Evolutionary conservation across 2,888 invertebrate species (phyloP).

Genomic region (Notodonta ziczac): DNA sequence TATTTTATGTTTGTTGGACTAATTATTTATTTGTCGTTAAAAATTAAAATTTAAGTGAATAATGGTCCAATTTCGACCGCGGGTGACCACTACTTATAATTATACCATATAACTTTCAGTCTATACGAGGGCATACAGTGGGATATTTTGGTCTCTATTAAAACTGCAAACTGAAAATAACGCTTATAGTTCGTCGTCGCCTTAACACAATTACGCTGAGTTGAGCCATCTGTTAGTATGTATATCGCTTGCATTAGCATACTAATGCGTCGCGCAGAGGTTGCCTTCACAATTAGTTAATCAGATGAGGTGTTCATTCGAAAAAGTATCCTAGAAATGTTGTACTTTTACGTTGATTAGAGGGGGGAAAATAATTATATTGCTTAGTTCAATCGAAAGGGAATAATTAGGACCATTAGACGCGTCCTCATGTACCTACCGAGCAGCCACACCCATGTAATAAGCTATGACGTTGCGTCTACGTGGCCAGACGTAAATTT

Average conservation of each 20-base stretch:
- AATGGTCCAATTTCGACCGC: no score
- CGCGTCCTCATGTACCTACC: no score
- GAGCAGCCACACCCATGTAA: no score
- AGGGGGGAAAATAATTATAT: background rate
- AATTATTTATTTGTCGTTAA: no score
- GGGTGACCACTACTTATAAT: no score
- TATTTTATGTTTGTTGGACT: no score
- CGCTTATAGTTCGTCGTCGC: constrained; percentile 8
- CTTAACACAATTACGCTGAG: constrained; percentile 41
- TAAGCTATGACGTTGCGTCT: no score
- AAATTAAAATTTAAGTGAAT: no score
- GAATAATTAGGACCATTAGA: background rate
- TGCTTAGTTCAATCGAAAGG: background rate
- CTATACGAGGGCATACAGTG: no score
- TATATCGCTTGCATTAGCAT: constrained; percentile 43
- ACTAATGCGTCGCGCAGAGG: constrained; percentile 35
- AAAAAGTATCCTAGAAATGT: constrained; percentile 17
- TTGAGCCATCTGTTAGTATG: constrained; percentile 38
- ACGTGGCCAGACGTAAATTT: no score
- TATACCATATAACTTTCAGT: no score
- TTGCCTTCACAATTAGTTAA: constrained; percentile 37
- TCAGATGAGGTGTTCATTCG: constrained; percentile 23
- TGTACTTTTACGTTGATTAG: constrained; percentile 3
- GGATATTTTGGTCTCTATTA: no score
- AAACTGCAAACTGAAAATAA: background rate